Conservation (phyloP, 2,797 vertebrate genomes). For the Triplophysa bombifrons region DNA sequence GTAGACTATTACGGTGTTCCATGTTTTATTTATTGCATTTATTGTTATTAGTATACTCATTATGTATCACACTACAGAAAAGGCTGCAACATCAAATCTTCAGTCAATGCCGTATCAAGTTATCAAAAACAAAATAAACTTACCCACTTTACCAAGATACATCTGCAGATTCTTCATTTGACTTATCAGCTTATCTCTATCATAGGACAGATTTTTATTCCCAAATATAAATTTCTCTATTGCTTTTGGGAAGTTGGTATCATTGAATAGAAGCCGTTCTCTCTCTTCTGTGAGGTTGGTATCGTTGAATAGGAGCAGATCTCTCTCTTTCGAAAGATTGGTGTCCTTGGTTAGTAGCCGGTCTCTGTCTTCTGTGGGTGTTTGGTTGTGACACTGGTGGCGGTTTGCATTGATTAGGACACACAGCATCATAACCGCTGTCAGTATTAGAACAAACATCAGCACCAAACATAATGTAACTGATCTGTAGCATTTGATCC, state of each 20-base stretch:
- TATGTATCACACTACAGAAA: no score
- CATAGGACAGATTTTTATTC: no score
- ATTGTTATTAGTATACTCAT: no score
- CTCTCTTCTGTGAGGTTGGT: neutral
- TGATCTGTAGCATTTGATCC: neutral
- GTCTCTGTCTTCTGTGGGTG: conserved; percentile 7
- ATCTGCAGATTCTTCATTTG: no score
- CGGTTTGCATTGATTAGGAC: neutral
- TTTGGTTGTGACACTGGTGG: neutral
- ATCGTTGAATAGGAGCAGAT: neutral
- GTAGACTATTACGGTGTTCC: neutral
- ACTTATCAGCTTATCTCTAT: no score
- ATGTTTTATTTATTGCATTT: no score
- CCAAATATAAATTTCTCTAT: neutral
- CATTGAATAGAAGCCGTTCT: neutral
- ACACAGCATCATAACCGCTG: neutral
- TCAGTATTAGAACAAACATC: no score
- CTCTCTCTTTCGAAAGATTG: neutral
- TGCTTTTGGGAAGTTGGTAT: neutral
- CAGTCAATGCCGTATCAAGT: no score
- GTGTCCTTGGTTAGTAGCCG: neutral
- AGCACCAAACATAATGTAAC: neutral
- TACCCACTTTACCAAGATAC: neutral
- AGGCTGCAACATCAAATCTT: no score
- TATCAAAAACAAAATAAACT: no score